Evolutionary conservation across 2,113 vertebrate species (phyloP).

Genomic region (Apteryx mantelli): DNA sequence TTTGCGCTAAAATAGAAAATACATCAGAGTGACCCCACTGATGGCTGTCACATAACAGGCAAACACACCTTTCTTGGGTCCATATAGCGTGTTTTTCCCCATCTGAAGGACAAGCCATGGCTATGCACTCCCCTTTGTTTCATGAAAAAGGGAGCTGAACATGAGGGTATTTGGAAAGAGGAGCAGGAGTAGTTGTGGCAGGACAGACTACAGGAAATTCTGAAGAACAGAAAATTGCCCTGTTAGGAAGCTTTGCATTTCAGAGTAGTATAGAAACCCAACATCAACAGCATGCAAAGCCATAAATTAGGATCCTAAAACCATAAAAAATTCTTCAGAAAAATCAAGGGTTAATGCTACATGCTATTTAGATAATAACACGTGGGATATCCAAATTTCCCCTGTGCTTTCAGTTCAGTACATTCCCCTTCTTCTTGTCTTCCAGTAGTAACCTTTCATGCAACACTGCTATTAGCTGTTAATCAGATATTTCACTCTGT

Average conservation of each 20-base stretch:
- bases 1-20: not conserved
- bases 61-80: not conserved
- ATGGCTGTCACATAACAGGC: not conserved
- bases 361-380: not conserved
- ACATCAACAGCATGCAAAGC: not conserved
- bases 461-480: not conserved
- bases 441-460: not conserved
- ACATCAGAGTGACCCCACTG: not conserved
- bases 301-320: not conserved
- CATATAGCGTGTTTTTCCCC: rapidly evolving
- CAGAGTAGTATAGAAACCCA: not conserved
- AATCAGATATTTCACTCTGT: not conserved
- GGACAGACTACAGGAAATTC: not conserved
- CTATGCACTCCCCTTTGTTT: not conserved
- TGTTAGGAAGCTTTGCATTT: not conserved
- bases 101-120: not conserved
- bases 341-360: not conserved
- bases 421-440: not conserved
- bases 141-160: not conserved
- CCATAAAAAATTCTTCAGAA: not conserved
- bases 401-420: not conserved
- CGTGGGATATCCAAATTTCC: not conserved
- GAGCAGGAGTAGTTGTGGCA: not conserved
- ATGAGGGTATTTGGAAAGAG: not conserved
- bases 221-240: not conserved